Evolutionary conservation across 2,888 invertebrate genomes (phyloP).

Genomic region (Colostygia pectinataria): DNA sequence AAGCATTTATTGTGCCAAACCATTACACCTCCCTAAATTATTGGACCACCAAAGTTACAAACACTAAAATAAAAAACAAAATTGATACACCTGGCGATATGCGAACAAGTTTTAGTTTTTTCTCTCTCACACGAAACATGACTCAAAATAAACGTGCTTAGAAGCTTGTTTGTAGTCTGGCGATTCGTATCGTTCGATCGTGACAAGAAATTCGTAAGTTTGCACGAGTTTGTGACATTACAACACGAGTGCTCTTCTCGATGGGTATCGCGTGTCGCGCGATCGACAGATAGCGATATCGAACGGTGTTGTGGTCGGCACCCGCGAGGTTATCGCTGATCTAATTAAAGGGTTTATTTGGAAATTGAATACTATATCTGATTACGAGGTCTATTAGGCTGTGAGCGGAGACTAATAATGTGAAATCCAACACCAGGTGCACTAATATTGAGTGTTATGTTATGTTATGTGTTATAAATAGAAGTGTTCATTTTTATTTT

Average conservation of each 20-base stretch:
- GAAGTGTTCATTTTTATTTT: too few species aligned
- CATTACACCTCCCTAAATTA: slow-evolving; percentile 37
- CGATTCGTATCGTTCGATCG: slow-evolving; percentile 46
- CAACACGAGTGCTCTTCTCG: slow-evolving; percentile 23
- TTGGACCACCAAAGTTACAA: slow-evolving; percentile 36
- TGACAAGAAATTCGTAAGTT: slow-evolving; percentile 66
- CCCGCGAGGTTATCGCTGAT: slow-evolving; percentile 29
- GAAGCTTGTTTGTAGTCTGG: slow-evolving; percentile 9
- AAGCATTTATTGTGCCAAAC: slow-evolving; percentile 30
- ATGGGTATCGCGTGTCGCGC: slow-evolving; percentile 32
- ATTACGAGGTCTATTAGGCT: slow-evolving; percentile 6
- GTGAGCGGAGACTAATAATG: slow-evolving; percentile 8
- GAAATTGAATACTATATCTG: slow-evolving; percentile 30
- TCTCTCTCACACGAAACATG: not conserved
- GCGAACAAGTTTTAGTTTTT: slow-evolving; percentile 31
- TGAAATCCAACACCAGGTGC: slow-evolving; percentile 4
- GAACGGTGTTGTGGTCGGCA: slow-evolving; percentile 29
- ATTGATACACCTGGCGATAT: slow-evolving; percentile 28
- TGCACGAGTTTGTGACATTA: slow-evolving; percentile 58
- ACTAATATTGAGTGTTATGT: too few species aligned
- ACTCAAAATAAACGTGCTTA: slow-evolving; percentile 19
- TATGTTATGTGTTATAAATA: too few species aligned
- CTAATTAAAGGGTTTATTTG: slow-evolving; percentile 26
- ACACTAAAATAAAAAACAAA: slow-evolving; percentile 24
- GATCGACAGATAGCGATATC: slow-evolving; percentile 33